phyloP scores from a whole-genome alignment of 2,888 invertebrate species.

The Diaperis boleti region DNA sequence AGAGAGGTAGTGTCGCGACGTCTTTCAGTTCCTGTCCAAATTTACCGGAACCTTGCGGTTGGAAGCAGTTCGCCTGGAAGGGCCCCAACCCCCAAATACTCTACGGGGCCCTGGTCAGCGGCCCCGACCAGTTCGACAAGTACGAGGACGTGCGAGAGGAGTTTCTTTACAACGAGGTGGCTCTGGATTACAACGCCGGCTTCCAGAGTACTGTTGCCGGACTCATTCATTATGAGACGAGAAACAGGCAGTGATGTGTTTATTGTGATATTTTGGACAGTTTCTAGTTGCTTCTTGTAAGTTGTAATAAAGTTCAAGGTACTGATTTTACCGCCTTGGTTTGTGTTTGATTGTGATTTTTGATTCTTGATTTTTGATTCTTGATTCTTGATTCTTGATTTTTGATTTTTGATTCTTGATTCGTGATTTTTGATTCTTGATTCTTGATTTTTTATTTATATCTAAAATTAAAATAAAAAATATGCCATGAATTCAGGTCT shows the following conservation, averaged over 20 bases:
- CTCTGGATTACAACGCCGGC: constrained; percentile 71
- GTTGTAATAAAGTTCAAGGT: too few relatives aligned
- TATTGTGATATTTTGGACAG: constrained; percentile 21
- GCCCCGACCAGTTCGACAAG: constrained; percentile 69
- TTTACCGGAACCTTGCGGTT: constrained; percentile 67
- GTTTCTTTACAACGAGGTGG: constrained; percentile 70
- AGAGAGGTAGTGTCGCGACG: too few relatives aligned
- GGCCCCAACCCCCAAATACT: constrained; percentile 69
- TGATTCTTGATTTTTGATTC: too few relatives aligned
- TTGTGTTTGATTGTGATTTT: too few relatives aligned
- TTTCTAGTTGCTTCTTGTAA: too few relatives aligned
- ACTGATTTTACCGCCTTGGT: too few relatives aligned
- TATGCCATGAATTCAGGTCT: too few relatives aligned
- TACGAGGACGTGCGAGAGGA: constrained; percentile 69
- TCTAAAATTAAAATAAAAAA: too few relatives aligned
- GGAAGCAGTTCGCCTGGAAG: constrained; percentile 65
- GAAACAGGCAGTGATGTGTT: not conserved
- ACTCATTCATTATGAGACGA: constrained; percentile 59
- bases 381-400: too few relatives aligned
- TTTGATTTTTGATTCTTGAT: too few relatives aligned
- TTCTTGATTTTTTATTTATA: too few relatives aligned
- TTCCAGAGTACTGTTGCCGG: constrained; percentile 70
- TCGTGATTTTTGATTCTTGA: too few relatives aligned
- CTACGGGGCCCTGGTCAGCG: constrained; percentile 71
- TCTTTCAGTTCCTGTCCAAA: constrained; percentile 68